Base-by-base conservation (phyloP, 2,113 vertebrate species). In the Pseudois nayaur region DNA sequence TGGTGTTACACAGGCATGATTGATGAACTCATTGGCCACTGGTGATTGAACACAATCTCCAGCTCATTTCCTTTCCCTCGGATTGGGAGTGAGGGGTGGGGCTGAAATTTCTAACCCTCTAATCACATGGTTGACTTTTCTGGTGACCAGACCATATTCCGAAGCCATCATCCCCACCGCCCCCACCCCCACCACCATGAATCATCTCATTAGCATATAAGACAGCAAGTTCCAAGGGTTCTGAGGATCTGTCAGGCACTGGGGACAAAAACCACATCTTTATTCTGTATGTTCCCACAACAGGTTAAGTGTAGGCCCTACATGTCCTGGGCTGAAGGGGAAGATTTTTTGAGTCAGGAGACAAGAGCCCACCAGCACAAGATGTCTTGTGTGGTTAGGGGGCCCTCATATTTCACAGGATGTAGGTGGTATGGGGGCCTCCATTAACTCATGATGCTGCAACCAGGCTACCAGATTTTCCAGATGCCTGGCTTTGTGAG, bases 141-240 rank as follows among this genome's bases (percentile, higher is more conserved):
- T 45, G 67, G 71, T 50, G 83, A 50, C 50, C 54, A 50, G 33
- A 15, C 13, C 89, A 50, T 54, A 36, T 36, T 7, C 67, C 19
- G 21, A 36, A 31, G 40, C 11, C 67, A 5, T 29, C 48, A 52
- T 36, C 50, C 36, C 19, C 14, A 11, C 25, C 8, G 40, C 19
- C 1, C 7, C 3, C 6, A 0, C 1, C 19, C 2, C 1, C 60
- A 36, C 8, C 60, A 0, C 81, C 13, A 6, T 2, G 40, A 59
- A 31, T 93, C 81, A 91, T 85, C n/a, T 43, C n/a, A 67, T 87
- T 67, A 82, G 27, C 82, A 50, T 8, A 82, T 4, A 40, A 59
- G 59, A 43, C 43, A 52, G 29, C 10, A 45, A 25, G 12, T 87
- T 33, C 43, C 52, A 71, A 50, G 40, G 17, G 33, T 59, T 82